phyloP scores from a whole-genome alignment of 2,888 invertebrate genomes.

The Branchellion lobata region DNA sequence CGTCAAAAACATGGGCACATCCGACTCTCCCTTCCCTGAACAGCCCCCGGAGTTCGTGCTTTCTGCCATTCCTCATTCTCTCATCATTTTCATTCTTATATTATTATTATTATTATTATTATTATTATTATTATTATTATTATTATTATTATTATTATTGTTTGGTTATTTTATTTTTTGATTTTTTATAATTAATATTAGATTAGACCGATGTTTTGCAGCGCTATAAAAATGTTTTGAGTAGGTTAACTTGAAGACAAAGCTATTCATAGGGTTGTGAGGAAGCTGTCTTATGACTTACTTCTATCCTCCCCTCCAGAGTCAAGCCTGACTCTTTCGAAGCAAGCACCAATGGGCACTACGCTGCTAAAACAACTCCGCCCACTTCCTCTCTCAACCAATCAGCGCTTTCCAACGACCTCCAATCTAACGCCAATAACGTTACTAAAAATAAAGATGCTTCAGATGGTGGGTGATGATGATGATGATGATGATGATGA shows the following conservation, averaged over 20 bases:
- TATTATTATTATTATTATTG: background rate
- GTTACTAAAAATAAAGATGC: background rate
- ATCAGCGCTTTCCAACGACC: background rate
- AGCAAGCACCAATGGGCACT: background rate
- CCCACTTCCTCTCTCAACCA: conserved; percentile 3
- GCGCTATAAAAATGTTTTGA: no score
- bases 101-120: background rate
- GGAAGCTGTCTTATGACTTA: no score
- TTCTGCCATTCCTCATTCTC: background rate
- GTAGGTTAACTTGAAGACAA: no score
- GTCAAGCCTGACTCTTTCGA: background rate
- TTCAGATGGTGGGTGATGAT: background rate
- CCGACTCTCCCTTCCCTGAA: conserved; percentile 26
- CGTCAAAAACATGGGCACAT: conserved; percentile 62
- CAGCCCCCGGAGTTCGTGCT: conserved; percentile 22
- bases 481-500: conserved; percentile 11
- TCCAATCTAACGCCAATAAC: background rate
- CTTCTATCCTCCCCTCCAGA: background rate
- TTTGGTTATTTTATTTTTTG: no score
- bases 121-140: background rate
- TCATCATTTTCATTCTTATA: background rate
- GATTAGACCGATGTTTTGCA: no score
- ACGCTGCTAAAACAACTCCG: background rate
- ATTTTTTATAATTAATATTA: no score
- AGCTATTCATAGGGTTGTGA: no score